Percentiles rank a stretch among this genome's conserved stretches.
phyloP scores from a whole-genome alignment of 2,888 invertebrate species.

The Mythimna ferrago region DNA sequence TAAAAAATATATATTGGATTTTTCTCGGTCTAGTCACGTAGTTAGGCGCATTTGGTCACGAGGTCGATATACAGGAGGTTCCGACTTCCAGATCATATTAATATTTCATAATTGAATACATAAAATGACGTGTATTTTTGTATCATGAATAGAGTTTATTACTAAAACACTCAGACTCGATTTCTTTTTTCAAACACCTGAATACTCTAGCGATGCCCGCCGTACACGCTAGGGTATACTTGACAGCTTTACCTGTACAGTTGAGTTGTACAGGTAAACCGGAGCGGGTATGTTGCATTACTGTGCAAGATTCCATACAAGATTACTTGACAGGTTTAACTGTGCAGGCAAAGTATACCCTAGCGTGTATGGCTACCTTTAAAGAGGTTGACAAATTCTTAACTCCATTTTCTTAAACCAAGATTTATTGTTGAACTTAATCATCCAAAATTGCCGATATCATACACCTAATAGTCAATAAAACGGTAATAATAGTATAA shows the following conservation, averaged over 20 bases:
- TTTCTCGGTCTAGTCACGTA: conserved; percentile 58
- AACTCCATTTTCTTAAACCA: too few species aligned
- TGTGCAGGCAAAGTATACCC: too few species aligned
- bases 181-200: background rate
- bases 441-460: background rate
- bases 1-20: conserved; percentile 46
- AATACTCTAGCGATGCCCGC: background rate
- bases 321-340: too few species aligned
- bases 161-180: background rate
- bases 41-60: conserved; percentile 42
- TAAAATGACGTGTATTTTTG: background rate
- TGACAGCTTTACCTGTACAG: too few species aligned
- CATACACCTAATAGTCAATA: background rate
- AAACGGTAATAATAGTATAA: background rate
- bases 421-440: background rate
- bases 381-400: background rate
- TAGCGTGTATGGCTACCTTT: too few species aligned
- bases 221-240: too few species aligned
- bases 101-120: conserved; percentile 38
- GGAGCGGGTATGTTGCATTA: too few species aligned
- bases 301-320: too few species aligned
- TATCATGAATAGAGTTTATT: background rate
- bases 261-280: too few species aligned
- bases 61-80: conserved; percentile 21
- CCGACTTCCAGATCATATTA: conserved; percentile 31